Conservation (phyloP, 2,113 vertebrate genomes). For the Brachyhypopomus gauderio region DNA sequence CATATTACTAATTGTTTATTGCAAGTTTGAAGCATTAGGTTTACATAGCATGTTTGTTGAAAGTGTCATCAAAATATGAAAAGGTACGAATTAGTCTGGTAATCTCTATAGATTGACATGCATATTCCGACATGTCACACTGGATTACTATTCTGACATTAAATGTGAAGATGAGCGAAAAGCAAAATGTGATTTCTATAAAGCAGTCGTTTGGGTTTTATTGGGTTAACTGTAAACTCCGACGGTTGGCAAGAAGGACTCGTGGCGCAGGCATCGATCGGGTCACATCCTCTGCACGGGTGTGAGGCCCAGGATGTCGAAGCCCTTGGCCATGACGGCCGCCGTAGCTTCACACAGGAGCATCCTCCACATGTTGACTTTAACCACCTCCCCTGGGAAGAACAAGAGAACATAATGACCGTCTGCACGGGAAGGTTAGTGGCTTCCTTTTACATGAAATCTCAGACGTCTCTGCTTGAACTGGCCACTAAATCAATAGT, state of each 20-base stretch:
- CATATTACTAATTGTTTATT: conserved; percentile 27
- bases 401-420: conserved; percentile 15
- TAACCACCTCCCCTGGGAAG: conserved; percentile 85
- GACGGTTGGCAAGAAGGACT: neutral
- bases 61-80: neutral
- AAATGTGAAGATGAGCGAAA: conserved; percentile 18
- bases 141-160: conserved; percentile 10
- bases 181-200: conserved; percentile 14
- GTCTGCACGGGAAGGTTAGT: neutral
- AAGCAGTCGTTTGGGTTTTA: conserved; percentile 45
- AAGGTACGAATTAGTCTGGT: no score
- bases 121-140: neutral
- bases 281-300: conserved; percentile 92
- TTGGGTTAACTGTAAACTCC: conserved; percentile 47
- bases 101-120: no score
- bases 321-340: conserved; percentile 89
- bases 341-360: conserved; percentile 92
- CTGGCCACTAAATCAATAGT: neutral
- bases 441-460: neutral
- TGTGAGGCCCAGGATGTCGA: conserved; percentile 90
- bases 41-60: neutral
- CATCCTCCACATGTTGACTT: conserved; percentile 96
- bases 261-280: neutral
- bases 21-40: conserved; percentile 8
- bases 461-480: neutral